phyloP scores from a whole-genome alignment of 2,113 vertebrate genomes.

The Sinocyclocheilus grahami region DNA sequence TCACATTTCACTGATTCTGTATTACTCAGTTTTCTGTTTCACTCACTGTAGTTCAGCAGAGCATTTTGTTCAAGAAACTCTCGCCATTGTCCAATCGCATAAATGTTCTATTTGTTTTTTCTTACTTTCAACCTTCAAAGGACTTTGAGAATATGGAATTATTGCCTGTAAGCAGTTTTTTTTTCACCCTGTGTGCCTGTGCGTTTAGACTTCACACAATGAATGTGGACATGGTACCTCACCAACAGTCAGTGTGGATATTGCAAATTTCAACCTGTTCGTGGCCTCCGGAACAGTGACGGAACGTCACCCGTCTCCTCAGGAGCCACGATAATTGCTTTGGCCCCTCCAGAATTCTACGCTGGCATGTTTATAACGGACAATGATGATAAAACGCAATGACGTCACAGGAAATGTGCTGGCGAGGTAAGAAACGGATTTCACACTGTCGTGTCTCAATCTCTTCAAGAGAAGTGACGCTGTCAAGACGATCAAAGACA shows the following conservation, averaged over 20 bases:
- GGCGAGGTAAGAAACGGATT: constrained; percentile 29
- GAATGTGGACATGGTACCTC: constrained; percentile 59
- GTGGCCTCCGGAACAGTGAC: neutral
- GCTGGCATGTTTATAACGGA: neutral
- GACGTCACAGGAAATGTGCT: neutral
- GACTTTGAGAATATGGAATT: constrained; percentile 62
- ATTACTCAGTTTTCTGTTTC: neutral
- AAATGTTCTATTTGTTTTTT: constrained; percentile 29
- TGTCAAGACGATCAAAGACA: constrained; percentile 68
- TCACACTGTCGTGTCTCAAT: neutral
- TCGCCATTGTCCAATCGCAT: constrained; percentile 15
- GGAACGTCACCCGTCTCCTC: neutral
- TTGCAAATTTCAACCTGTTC: neutral
- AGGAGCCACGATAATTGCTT: neutral
- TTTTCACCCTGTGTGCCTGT: constrained; percentile 59
- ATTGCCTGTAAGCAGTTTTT: constrained; percentile 62
- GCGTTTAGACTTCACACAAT: constrained; percentile 61
- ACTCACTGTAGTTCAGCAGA: neutral
- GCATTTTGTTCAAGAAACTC: neutral
- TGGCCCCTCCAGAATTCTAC: neutral
- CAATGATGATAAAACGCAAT: neutral
- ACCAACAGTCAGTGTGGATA: constrained; percentile 53
- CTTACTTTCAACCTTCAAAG: constrained; percentile 62
- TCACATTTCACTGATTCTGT: neutral
- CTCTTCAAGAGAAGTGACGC: constrained; percentile 40